Base-by-base conservation (phyloP, 1,140 invertebrate genomes). In the Brachionus angularis region DNA sequence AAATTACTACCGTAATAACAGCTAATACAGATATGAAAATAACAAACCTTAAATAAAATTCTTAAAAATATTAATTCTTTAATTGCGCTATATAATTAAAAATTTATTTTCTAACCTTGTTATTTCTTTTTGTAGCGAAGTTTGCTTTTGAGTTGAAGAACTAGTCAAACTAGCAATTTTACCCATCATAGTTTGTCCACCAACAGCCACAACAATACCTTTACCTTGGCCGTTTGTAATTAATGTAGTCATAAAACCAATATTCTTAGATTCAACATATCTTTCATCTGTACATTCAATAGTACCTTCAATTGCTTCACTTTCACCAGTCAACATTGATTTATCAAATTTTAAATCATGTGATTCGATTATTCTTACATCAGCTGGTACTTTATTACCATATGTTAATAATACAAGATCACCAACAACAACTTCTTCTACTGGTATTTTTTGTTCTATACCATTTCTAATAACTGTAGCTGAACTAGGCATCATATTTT, bases 341-440 rank as follows among this genome's bases (percentile, higher is more conserved):
- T 31, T 33, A 34, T 36, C 44, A 39, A 39, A 73, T 52, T 74
- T 74, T 5, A 49, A 14, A 49, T 49, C 21, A 25, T 49, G 21
- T 85, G 85, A 80, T 97, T 92, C 80, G 91, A 91, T 33, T 98
- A 84, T 39, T 95, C 83, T 3, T 98, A 21, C 81, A 84, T 98
- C 96, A 0, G 95, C 95, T n/a, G 96, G 95, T 42, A 99, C 91
- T 74, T 93, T 84, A 80, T 98, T 94, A n/a, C 95, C 95, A 62
- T 96, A 89, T 79, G 89, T 90, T 21, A 98, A 84, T 76, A 89
- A 85, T 0, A 99, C 89, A 73, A 98, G 85, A 82, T 99, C 96
- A 8, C 96, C 96, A n/a, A 96, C 96, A 14, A 98, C 95, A 52
- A 99, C 84, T 79, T 96, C 91, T 58, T 91, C 84, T 0, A 94